phyloP scores from a whole-genome alignment of 2,888 invertebrate genomes.

The Psococerastis gibbosa region DNA sequence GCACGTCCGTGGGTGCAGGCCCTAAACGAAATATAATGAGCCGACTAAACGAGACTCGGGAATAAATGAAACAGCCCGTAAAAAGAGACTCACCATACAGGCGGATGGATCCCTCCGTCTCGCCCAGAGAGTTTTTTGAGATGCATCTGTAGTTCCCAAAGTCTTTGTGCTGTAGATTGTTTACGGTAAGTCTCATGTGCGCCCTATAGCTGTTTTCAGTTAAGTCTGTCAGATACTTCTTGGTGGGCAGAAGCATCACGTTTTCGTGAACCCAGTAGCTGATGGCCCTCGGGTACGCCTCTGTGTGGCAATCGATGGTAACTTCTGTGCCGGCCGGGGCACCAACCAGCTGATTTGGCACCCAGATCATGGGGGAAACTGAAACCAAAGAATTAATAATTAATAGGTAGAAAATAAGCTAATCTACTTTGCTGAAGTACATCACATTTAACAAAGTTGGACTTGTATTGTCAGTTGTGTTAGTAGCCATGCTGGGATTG shows the following conservation, averaged over 20 bases:
- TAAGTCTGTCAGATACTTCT: conserved; percentile 62
- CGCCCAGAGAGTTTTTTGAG: conserved; percentile 83
- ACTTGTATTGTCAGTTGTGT: too few species aligned
- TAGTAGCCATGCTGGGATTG: too few species aligned
- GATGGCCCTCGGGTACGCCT: conserved; percentile 79
- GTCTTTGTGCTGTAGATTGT: conserved; percentile 63
- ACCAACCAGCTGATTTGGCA: conserved; percentile 82
- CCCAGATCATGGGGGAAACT: conserved; percentile 92
- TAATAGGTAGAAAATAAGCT: too few species aligned
- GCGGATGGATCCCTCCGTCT: conserved; percentile 82
- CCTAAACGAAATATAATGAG: too few species aligned
- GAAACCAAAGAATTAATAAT: conserved; percentile 25
- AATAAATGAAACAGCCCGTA: too few species aligned
- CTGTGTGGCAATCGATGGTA: conserved; percentile 81
- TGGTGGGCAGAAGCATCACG: conserved; percentile 69
- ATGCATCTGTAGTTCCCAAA: conserved; percentile 85
- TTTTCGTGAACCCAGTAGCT: conserved; percentile 85
- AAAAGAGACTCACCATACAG: conserved; percentile 80
- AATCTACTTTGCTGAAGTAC: too few species aligned
- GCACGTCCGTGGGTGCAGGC: too few species aligned
- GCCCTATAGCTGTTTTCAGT: conserved; percentile 76
- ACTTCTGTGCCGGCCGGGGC: conserved; percentile 81
- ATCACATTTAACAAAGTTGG: too few species aligned
- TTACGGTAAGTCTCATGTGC: conserved; percentile 75
- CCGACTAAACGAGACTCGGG: too few species aligned